Evolutionary conservation across 2,888 invertebrate genomes (phyloP).

Genomic region (Scaptomyza cyrtandrae): DNA sequence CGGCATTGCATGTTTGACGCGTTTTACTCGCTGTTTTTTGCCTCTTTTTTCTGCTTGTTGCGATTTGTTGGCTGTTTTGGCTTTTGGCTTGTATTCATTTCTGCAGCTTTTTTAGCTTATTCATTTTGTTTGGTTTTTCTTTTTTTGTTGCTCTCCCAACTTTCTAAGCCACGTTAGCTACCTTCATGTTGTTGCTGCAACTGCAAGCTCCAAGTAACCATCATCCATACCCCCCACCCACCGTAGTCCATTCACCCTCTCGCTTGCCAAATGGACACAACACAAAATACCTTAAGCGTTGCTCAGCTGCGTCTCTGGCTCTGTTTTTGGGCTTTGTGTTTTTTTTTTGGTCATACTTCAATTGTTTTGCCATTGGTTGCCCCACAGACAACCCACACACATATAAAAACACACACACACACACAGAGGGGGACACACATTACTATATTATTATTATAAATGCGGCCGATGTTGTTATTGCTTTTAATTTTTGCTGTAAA

Average conservation of each 20-base stretch:
- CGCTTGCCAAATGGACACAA: slow-evolving; percentile 46
- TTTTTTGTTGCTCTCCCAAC: slow-evolving; percentile 38
- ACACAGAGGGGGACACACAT: slow-evolving; percentile 11
- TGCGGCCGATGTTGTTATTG: slow-evolving; percentile 43
- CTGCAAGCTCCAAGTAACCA: slow-evolving; percentile 15
- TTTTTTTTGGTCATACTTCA: slow-evolving; percentile 70
- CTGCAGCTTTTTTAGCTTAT: slow-evolving; percentile 28
- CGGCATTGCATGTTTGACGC: slow-evolving; percentile 53
- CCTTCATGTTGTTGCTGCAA: slow-evolving; percentile 24
- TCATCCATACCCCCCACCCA: neutral
- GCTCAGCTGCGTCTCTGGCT: slow-evolving; percentile 22
- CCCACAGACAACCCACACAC: slow-evolving; percentile 50
- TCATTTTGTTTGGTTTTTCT: slow-evolving; percentile 23
- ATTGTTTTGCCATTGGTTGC: slow-evolving; percentile 69
- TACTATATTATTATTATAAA: slow-evolving; percentile 40
- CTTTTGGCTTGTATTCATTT: slow-evolving; percentile 38
- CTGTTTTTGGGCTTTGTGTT: slow-evolving; percentile 14
- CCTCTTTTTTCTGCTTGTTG: slow-evolving; percentile 2
- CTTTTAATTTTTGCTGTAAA: slow-evolving; percentile 72
- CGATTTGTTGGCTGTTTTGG: slow-evolving; percentile 44
- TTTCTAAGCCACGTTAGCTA: slow-evolving; percentile 48
- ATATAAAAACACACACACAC: slow-evolving; percentile 23
- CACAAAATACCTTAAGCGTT: slow-evolving; percentile 23
- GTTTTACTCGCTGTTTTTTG: slow-evolving; percentile 34
- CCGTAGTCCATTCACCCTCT: slow-evolving; percentile 29